A percentile compares a stretch with the other conserved stretches of the same genome.
Conservation (phyloP, 2,797 vertebrate genomes). For the Melopsittacus undulatus region DNA sequence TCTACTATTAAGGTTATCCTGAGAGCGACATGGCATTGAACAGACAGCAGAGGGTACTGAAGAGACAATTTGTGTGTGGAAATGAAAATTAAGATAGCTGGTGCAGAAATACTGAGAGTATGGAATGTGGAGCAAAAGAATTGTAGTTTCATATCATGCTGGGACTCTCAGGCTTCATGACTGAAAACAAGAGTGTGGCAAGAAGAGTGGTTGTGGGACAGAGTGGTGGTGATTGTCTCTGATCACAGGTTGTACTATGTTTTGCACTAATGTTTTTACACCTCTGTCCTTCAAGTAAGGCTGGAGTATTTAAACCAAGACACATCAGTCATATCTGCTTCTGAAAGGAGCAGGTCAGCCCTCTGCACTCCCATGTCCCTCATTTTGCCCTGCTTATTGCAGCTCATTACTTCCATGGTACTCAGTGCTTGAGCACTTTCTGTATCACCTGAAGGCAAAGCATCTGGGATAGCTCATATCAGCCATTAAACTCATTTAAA, state of each 20-base stretch:
- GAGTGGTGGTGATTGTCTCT: background rate
- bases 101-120: background rate
- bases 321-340: background rate
- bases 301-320: background rate
- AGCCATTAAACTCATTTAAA: background rate
- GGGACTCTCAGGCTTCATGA: background rate
- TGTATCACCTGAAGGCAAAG: background rate
- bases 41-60: slow-evolving; percentile 50
- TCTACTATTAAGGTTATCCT: background rate
- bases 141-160: background rate
- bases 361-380: background rate
- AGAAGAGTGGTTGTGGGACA: background rate
- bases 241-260: background rate
- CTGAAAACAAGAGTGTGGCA: background rate
- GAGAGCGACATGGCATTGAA: background rate
- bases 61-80: slow-evolving; percentile 27
- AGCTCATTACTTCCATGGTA: background rate
- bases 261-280: background rate
- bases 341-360: background rate
- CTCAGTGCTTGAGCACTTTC: background rate
- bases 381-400: background rate
- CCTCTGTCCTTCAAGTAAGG: background rate
- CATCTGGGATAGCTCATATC: background rate
- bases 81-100: background rate
- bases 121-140: background rate